A percentile compares a stretch with the other conserved stretches of the same genome.
These are phyloP conservation scores for Cisticola juncidis DNA, from an alignment of 2,113 vertebrate genomes.

Conservation along the genomic window DNA sequence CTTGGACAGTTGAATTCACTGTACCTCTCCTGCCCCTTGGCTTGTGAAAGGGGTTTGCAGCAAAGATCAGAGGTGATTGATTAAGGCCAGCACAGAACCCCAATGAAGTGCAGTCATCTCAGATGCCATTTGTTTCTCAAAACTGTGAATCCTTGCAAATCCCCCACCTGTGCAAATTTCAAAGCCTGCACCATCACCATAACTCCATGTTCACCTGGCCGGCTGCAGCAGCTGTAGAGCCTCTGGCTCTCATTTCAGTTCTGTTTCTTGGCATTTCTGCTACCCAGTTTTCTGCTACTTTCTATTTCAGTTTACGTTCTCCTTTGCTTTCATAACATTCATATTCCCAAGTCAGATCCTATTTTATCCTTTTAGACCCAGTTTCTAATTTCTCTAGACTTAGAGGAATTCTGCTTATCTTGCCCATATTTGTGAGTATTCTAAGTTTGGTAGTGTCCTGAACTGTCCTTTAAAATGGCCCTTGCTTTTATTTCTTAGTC, in stretches of 20 bases:
- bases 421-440: background rate
- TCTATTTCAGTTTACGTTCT: background rate
- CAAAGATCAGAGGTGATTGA: background rate
- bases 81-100: background rate
- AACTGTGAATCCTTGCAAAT: background rate
- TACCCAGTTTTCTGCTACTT: background rate
- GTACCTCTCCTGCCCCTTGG: background rate
- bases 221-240: background rate
- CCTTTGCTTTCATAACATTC: background rate
- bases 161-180: background rate
- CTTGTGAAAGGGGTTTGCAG: background rate
- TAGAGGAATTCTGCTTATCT: background rate
- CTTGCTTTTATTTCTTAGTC: background rate
- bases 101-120: background rate
- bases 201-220: background rate
- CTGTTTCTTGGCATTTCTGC: background rate
- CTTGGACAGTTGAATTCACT: background rate
- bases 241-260: background rate
- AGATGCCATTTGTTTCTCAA: background rate
- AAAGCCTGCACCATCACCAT: background rate
- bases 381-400: background rate
- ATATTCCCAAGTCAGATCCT: background rate
- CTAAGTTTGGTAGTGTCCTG: background rate
- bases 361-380: background rate
- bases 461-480: background rate